A percentile compares a stretch with the other conserved stretches of the same genome.
phyloP scores from a whole-genome alignment of 2,113 vertebrate genomes.

The Tringa solitaria region DNA sequence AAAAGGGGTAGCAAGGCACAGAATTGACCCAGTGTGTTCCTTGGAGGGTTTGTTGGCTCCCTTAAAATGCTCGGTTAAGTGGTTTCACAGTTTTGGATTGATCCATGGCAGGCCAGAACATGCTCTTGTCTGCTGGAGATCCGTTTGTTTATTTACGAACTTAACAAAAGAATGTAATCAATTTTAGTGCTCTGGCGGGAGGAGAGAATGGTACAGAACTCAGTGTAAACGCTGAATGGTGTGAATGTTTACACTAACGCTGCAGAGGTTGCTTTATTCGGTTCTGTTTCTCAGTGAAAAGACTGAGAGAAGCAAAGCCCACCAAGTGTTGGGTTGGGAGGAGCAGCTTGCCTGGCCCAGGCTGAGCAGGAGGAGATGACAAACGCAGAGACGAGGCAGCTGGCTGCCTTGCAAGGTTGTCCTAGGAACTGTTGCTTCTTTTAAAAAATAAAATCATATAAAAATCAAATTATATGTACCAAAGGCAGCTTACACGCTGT shows the following conservation, averaged over 20 bases:
- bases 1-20: neutral
- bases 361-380: neutral
- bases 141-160: neutral
- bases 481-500: neutral
- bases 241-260: neutral
- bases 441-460: neutral
- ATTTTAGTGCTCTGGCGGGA: neutral
- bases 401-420: conserved; percentile 1
- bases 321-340: neutral
- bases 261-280: neutral
- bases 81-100: neutral
- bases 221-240: neutral
- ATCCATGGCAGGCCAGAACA: neutral
- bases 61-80: neutral
- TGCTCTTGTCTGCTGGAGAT: neutral
- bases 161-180: neutral
- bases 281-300: neutral
- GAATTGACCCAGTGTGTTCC: neutral
- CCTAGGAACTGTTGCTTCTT: neutral
- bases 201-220: neutral
- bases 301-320: neutral
- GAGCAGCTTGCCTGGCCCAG: neutral
- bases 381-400: neutral
- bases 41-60: neutral
- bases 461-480: neutral